Percentiles rank a stretch among this genome's conserved stretches.
Evolutionary conservation across 1,140 invertebrate species (phyloP).

Genomic region (Lepidurus couesii): DNA sequence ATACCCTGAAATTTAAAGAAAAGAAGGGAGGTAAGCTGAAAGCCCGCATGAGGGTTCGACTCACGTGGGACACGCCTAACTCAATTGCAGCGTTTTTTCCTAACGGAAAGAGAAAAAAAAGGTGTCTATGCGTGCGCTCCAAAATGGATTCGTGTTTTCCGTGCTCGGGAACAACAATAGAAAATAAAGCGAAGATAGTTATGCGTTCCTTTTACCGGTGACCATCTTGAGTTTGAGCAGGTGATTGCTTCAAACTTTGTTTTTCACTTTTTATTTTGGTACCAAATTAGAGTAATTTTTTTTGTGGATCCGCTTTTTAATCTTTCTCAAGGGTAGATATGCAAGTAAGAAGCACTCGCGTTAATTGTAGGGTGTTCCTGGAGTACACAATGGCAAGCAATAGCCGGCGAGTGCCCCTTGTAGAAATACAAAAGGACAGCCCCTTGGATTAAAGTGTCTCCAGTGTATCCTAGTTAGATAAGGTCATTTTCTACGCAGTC

Average conservation of each 20-base stretch:
- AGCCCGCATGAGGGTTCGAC: slow-evolving; percentile 3
- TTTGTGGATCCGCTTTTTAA: not conserved
- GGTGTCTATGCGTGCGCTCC: slow-evolving; percentile 6
- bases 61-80: not conserved
- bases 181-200: not conserved
- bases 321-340: not conserved
- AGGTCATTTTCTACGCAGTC: not conserved
- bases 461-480: not conserved
- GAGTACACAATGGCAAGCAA: not conserved
- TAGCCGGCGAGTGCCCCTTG: not conserved
- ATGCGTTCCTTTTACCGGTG: not conserved
- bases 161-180: not conserved
- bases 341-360: not conserved
- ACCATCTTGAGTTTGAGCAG: not conserved
- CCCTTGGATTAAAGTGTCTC: not conserved
- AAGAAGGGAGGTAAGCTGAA: not conserved
- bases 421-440: not conserved
- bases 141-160: not conserved
- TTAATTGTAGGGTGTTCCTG: not conserved
- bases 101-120: not conserved
- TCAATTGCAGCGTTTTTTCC: not conserved
- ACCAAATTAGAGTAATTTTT: not conserved
- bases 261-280: not conserved
- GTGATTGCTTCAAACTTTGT: not conserved
- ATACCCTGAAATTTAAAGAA: not conserved